phyloP scores from a whole-genome alignment of 2,797 vertebrate genomes.

The Sebastes melanostomus region DNA sequence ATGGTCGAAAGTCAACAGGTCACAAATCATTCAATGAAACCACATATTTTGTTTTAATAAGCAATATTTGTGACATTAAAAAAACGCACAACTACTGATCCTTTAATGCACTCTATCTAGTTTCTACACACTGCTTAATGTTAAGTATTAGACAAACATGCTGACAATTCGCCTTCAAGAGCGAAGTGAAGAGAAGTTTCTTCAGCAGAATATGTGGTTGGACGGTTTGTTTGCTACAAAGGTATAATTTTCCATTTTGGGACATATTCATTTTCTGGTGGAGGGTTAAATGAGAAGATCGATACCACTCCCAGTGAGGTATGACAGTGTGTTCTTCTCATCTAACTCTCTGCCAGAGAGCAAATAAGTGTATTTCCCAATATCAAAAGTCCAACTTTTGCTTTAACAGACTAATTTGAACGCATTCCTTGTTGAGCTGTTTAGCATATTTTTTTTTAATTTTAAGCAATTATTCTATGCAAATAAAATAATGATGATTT shows the following conservation, averaged over 20 bases:
- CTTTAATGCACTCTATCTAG: not conserved
- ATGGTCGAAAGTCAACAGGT: not conserved
- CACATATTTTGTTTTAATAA: not conserved
- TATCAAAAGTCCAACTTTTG: not conserved
- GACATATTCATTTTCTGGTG: not conserved
- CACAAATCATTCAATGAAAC: not conserved
- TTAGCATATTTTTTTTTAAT: not conserved
- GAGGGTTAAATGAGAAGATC: not conserved
- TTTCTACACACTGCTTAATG: constrained; percentile 42
- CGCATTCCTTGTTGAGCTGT: not conserved
- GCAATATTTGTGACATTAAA: not conserved
- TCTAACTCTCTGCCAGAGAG: not conserved
- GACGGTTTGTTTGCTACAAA: not conserved
- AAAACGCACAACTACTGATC: not conserved
- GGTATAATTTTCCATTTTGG: not conserved
- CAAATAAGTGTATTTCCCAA: not conserved
- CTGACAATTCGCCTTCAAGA: not conserved
- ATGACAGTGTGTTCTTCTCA: not conserved
- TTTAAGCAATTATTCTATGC: not conserved
- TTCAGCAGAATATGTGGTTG: too few species aligned
- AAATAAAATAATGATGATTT: not conserved
- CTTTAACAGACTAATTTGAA: not conserved
- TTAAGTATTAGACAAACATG: constrained; percentile 32
- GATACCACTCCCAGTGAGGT: too few species aligned
- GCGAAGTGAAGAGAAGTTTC: too few species aligned